Base-by-base conservation (phyloP, 1,140 invertebrate species). In the Stegodyphus dumicola region DNA sequence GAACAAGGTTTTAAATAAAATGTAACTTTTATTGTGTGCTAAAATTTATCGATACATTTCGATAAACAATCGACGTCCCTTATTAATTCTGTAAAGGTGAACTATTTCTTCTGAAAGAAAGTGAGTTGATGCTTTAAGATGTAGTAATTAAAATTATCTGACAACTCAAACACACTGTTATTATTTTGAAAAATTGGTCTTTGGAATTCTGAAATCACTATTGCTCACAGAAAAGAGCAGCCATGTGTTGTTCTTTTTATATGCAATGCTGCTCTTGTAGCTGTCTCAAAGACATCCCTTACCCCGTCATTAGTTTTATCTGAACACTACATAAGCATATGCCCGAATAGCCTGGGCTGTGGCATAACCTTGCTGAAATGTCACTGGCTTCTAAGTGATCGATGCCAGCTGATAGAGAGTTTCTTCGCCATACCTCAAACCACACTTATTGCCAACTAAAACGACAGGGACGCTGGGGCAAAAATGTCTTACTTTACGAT, bases 391-490 rank as follows among this genome's bases (percentile, higher is more conserved):
- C 13, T 13, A 13, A 60, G 7, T 60, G 7, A 7, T 60, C 7
- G 7, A 7, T 7, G 56, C 56, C 7, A 60, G 56, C 13, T 60
- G 7, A 60, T 7, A 60, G 13, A 7, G 56, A 13, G 56, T 60
- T 7, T 7, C 56, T 7, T 60, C 56, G 13, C 13, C 56, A 13
- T 13, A 60, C 13, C 56, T 60, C 56, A 60, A 60, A 13, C 13
- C 96, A 92, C 98, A 98, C 92, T 99, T 99, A 93, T 99, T 99
- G 88, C 97, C 97, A 90, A 99, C 98, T 88, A 99, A 93, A 89
- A 99, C 97, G 87, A 99, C 98, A 88, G 98, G 98, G 88, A 99
- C 97, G 91, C 98, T 97, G 86, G 98, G 98, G 92, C 98, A 99
- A 91, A 98, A 98, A 91, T 99, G 98, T 91, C 98, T 97, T 67